Evolutionary conservation across 2,888 invertebrate species (phyloP), one percentile per base, ranked within the genome.

Genomic region (Drosophila robusta): DNA sequence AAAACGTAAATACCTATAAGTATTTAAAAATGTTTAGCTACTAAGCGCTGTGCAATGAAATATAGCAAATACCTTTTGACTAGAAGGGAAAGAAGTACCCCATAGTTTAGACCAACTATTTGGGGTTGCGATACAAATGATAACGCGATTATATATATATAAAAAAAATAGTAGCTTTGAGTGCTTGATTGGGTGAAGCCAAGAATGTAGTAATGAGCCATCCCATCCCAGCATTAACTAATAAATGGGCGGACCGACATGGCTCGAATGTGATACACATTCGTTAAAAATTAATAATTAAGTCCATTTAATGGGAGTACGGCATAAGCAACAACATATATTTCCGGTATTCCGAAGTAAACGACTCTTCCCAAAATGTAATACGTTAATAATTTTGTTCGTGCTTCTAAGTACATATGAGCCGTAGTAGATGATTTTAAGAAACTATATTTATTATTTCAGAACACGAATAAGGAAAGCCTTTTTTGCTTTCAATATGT

Each of bases 271-370:
- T 42, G 12, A 56, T 56, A 22, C 26, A 42, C 34, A 47, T 57
- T 51, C 18, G 16, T 42, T 14, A n/a, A 41, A 18, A 41, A 50
- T 36, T 5, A 32, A 57, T 58, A 51, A 49, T 18, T 57, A 36
- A 63, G 9, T 64, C 81, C 75, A 78, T 80, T 85, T 61, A 36
- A 80, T 84, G 81, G 78, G 61, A 24, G 38, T 62, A 36, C 45
- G 22, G 24, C 60, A 54, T 57, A 51, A 62, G 49, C 45, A 77
- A 67, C 52, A 62, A 63, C 26, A 62, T 46, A 38, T 63, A 36
- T 41, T 52, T 42, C 66, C 75, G 74, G 78, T 70, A 64, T 12
- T 62, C 82, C 80, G 79, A 85, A 63, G 14, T 39, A 29, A 36
- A 16, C n/a, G 12, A 54, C 75, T 70, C 70, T 68, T 74, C 14